Conservation (phyloP, 2,888 invertebrate genomes). For the Drosophila atripex region DNA sequence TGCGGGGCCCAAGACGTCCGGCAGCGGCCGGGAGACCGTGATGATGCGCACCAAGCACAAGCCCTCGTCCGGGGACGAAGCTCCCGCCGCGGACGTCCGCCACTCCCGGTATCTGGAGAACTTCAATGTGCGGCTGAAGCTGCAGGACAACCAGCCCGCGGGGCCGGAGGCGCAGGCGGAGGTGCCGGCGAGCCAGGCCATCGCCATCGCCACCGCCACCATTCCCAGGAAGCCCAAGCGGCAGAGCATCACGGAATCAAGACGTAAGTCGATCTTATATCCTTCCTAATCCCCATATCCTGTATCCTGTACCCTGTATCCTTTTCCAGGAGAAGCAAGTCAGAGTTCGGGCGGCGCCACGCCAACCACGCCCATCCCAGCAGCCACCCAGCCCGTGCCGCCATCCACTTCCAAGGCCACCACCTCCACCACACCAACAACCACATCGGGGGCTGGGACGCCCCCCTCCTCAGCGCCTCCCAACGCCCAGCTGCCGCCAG, state of each 20-base stretch:
- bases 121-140: constrained; percentile 82
- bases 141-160: constrained; percentile 76
- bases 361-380: constrained; percentile 65
- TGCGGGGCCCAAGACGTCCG: constrained; percentile 2
- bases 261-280: constrained; percentile 48
- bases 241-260: constrained; percentile 63
- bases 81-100: constrained; percentile 60
- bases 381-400: constrained; percentile 31
- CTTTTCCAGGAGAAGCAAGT: constrained; percentile 31
- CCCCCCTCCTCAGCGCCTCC: not conserved
- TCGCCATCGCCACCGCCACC: not conserved
- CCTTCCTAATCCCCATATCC: not conserved
- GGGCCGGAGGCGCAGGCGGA: constrained; percentile 1
- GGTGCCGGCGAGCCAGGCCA: not conserved
- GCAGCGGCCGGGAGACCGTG: constrained; percentile 53
- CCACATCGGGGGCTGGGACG: not conserved
- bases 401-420: constrained; percentile 50
- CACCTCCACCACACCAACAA: constrained; percentile 18
- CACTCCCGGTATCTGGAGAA: constrained; percentile 83
- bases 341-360: constrained; percentile 34
- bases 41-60: constrained; percentile 78
- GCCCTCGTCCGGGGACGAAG: constrained; percentile 81
- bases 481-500: not conserved
- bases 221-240: constrained; percentile 70
- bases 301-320: not conserved